Base-by-base conservation (phyloP, 2,113 vertebrate genomes). In the Phrynocephalus versicolor region DNA sequence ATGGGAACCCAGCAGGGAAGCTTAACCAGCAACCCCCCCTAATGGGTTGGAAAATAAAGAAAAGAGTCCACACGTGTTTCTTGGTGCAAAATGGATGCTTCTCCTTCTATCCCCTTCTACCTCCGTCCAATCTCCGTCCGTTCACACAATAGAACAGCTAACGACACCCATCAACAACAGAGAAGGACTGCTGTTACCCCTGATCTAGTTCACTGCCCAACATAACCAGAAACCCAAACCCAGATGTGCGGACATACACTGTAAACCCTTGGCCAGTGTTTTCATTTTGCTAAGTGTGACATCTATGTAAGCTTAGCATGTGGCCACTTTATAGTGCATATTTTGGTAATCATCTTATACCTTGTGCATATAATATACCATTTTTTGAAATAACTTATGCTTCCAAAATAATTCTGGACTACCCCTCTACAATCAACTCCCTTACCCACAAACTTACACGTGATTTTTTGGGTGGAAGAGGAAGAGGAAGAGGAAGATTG, bases 391-490 rank as follows among this genome's bases (percentile, higher is more conserved):
- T 15, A 7, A 65, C 69, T 69, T 1, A 6, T 33, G 25, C 39
- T 37, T 41, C 25, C 60, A 12, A 79, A 79, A 41, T 79, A 79
- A 55, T 13, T n/a, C 13, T 77, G 21, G 19, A 37, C 9, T 25
- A 30, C 60, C 27, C 30, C 12, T 1, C 62, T 51, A 10, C 21
- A 97, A 97, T 97, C 72, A 67, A 25, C 4, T 30, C 64, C 27
- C 3, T 30, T 33, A n/a, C 39, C 27, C n/a, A 19, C 16, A 39
- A 67, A 84, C 96, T 96, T 64, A 93, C 79, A 90, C 98, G 96
- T 14, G 95, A 96, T 96, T 97, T 98, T 96, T 99, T 99, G 84
- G 98, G 98, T 84, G 98, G 99, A 88, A 99, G 95, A 39, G 99
- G 99, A 88, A 99, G 95, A 39, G 99, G 99, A 88, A 99, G 94